Percentiles rank a stretch among this genome's conserved stretches.
These are phyloP conservation scores for Brachionus angularis DNA, from an alignment of 1,140 invertebrate species.

Conservation along the genomic window DNA sequence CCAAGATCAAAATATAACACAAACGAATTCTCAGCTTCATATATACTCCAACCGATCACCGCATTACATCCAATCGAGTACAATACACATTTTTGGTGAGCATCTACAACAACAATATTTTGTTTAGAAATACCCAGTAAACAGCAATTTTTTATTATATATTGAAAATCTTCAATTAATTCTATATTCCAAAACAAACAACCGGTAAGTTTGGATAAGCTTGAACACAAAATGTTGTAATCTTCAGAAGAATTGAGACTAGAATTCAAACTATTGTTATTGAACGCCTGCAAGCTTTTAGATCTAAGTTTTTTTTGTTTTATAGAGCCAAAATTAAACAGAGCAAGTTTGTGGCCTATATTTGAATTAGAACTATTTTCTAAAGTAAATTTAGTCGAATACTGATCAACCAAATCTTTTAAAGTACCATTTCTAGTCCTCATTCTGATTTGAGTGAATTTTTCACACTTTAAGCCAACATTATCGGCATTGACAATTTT, in stretches of 20 bases:
- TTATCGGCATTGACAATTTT: constrained; percentile 97
- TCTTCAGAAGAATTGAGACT: constrained; percentile 18
- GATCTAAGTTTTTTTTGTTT: constrained; percentile 30
- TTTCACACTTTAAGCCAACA: constrained; percentile 87
- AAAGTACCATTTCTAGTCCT: constrained; percentile 90
- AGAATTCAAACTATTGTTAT: too few species aligned
- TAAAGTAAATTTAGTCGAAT: constrained; percentile 72
- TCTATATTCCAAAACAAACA: constrained; percentile 35
- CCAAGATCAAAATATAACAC: constrained; percentile 8
- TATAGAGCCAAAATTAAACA: constrained; percentile 38
- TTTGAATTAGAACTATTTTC: constrained; percentile 70
- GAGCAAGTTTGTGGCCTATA: background rate
- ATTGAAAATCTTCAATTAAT: constrained; percentile 61
- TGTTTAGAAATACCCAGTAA: constrained; percentile 81
- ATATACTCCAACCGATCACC: constrained; percentile 74
- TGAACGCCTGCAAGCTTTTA: constrained; percentile 34
- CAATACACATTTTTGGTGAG: constrained; percentile 72
- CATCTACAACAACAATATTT: constrained; percentile 78
- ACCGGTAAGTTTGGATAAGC: constrained; percentile 18
- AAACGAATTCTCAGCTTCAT: constrained; percentile 62
- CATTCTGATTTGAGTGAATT: constrained; percentile 94
- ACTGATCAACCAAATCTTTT: constrained; percentile 79
- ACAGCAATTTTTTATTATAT: constrained; percentile 69
- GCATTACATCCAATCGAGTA: constrained; percentile 78
- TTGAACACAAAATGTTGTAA: background rate